These are phyloP conservation scores for Sinopyrophorus schimmeli DNA, from an alignment of 2,888 invertebrate species.

Conservation along the genomic window DNA sequence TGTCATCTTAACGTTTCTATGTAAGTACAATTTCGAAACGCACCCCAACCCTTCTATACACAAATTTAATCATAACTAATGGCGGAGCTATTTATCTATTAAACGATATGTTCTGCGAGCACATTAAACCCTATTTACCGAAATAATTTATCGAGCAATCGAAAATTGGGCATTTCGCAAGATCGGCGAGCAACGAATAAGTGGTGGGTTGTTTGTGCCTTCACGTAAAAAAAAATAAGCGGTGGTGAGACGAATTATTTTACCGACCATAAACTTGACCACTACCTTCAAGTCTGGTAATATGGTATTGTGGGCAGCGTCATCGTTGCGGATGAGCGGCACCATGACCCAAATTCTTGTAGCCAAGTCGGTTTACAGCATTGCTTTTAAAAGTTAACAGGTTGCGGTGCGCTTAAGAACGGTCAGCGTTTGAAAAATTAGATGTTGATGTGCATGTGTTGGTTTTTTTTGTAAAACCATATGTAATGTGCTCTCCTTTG, in stretches of 20 bases:
- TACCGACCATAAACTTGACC: slow-evolving; percentile 26
- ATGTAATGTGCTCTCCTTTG: slow-evolving; percentile 12
- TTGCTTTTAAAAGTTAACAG: slow-evolving; percentile 25
- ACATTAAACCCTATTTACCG: too few relatives aligned
- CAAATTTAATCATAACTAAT: too few relatives aligned
- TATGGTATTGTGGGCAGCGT: slow-evolving; percentile 44
- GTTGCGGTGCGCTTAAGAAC: slow-evolving; percentile 31
- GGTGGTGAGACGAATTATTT: slow-evolving; percentile 7
- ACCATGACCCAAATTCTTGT: slow-evolving; percentile 51
- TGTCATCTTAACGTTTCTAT: too few relatives aligned
- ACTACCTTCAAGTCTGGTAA: slow-evolving; percentile 21
- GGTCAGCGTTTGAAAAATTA: slow-evolving; percentile 14
- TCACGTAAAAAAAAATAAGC: too few relatives aligned
- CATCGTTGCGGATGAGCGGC: slow-evolving; percentile 54
- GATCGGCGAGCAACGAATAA: too few relatives aligned
- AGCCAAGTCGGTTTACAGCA: slow-evolving; percentile 29
- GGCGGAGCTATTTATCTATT: too few relatives aligned
- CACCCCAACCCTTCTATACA: too few relatives aligned
- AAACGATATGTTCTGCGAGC: too few relatives aligned
- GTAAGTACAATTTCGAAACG: too few relatives aligned
- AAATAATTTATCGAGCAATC: too few relatives aligned
- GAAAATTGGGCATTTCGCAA: too few relatives aligned
- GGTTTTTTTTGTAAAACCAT: slow-evolving; percentile 5
- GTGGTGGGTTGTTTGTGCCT: too few relatives aligned
- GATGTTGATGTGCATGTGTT: slow-evolving; percentile 20